These are phyloP conservation scores for Scleropages formosus DNA, from an alignment of 2,797 vertebrate genomes.

Conservation along the genomic window DNA sequence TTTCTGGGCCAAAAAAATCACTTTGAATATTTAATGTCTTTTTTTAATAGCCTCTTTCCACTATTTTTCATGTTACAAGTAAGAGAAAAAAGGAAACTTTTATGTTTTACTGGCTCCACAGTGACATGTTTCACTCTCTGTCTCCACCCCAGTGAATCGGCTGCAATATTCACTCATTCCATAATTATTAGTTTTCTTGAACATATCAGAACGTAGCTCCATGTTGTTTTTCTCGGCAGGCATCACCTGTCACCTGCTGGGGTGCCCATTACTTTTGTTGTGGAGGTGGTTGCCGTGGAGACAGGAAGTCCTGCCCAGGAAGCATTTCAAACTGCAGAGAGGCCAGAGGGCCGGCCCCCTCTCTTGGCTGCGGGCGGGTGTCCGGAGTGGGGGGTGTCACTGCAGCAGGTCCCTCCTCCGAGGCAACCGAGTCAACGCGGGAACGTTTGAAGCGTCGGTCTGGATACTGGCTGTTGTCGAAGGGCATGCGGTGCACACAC, in stretches of 20 bases:
- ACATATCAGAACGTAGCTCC: too few relatives aligned
- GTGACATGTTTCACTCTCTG: too few relatives aligned
- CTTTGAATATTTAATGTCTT: slow-evolving; percentile 65
- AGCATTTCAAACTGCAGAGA: slow-evolving; percentile 28
- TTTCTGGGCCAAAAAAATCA: slow-evolving; percentile 75
- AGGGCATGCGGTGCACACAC: slow-evolving; percentile 92
- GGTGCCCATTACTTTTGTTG: slow-evolving; percentile 39
- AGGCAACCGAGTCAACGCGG: slow-evolving; percentile 64
- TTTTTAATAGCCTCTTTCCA: slow-evolving; percentile 45
- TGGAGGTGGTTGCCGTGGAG: slow-evolving; percentile 53
- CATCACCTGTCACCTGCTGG: slow-evolving; percentile 31
- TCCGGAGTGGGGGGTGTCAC: slow-evolving; percentile 30
- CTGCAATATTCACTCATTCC: slow-evolving; percentile 47
- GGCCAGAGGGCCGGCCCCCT: not conserved
- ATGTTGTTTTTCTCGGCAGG: not conserved
- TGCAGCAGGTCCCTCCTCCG: slow-evolving; percentile 56
- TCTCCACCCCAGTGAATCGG: not conserved
- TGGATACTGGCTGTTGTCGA: slow-evolving; percentile 93
- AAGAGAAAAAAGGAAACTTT: slow-evolving; percentile 49
- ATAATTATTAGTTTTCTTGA: slow-evolving; percentile 51
- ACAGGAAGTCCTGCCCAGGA: slow-evolving; percentile 28
- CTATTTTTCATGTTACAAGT: slow-evolving; percentile 49
- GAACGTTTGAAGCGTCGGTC: slow-evolving; percentile 91
- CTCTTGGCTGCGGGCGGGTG: slow-evolving; percentile 21
- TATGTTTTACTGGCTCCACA: slow-evolving; percentile 41